Conservation (phyloP, 2,888 invertebrate genomes). For the Polyploca ridens region DNA sequence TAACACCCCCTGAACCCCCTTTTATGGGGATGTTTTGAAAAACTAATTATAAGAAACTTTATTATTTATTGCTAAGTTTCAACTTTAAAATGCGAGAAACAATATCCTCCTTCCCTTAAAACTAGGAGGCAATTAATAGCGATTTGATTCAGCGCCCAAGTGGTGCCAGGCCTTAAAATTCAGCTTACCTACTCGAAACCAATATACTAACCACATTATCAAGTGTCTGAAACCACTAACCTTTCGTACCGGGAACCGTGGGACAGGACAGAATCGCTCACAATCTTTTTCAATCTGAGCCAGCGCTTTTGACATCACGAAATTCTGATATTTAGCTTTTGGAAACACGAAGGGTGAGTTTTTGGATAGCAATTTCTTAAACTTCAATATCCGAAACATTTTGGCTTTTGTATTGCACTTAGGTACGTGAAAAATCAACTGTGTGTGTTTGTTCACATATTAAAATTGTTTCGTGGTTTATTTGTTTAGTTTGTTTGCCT, state of each 20-base stretch:
- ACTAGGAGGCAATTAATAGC: too few relatives aligned
- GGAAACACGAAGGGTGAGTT: constrained; percentile 21
- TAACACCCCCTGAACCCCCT: too few relatives aligned
- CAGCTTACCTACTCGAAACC: too few relatives aligned
- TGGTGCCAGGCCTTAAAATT: too few relatives aligned
- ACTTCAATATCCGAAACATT: constrained; percentile 29
- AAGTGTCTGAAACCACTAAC: constrained; percentile 36
- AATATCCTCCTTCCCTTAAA: too few relatives aligned
- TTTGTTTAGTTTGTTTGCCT: not conserved
- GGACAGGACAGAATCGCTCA: constrained; percentile 58
- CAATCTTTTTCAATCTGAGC: constrained; percentile 62
- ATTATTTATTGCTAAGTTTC: too few relatives aligned
- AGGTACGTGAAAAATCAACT: not conserved
- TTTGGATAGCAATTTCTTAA: constrained; percentile 22
- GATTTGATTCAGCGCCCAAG: too few relatives aligned
- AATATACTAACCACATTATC: too few relatives aligned
- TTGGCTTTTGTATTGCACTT: constrained; percentile 12
- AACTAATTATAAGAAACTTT: too few relatives aligned
- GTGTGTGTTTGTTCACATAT: not conserved
- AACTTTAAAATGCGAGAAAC: too few relatives aligned
- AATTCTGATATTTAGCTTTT: constrained; percentile 53
- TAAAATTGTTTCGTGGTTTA: not conserved
- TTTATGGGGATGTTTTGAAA: too few relatives aligned
- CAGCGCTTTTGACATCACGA: constrained; percentile 60
- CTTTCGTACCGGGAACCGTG: constrained; percentile 64